Percentiles rank a stretch among this genome's conserved stretches.
Evolutionary conservation across 2,888 invertebrate genomes (phyloP).

Genomic region (Watsonalla cultraria): DNA sequence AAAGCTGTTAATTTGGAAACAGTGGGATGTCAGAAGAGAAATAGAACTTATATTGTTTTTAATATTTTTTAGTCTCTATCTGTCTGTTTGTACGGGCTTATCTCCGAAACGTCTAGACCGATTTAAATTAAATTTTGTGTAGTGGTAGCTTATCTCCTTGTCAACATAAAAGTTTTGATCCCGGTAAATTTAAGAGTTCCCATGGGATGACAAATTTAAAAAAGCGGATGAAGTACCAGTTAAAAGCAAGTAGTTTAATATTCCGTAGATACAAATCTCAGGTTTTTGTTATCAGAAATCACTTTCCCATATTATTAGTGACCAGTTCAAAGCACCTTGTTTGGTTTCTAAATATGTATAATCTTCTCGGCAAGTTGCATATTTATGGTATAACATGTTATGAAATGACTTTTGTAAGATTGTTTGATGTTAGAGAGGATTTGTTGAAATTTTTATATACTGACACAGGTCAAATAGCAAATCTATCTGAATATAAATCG

Average conservation of each 20-base stretch:
- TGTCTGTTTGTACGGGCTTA: no score
- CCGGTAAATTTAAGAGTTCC: no score
- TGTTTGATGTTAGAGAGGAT: not conserved
- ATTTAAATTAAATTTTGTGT: no score
- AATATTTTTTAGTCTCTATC: no score
- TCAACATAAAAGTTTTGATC: no score
- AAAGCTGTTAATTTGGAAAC: no score
- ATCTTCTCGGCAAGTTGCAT: not conserved
- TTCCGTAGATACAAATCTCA: not conserved
- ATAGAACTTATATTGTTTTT: no score
- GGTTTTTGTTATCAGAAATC: constrained; percentile 6
- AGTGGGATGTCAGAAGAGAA: no score
- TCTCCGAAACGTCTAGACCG: no score
- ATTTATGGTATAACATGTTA: not conserved
- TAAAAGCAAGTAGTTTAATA: not conserved
- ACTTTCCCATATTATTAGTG: not conserved
- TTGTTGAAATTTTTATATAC: not conserved
- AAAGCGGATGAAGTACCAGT: not conserved
- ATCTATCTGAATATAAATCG: no score
- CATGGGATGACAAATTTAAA: not conserved
- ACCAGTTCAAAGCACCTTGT: not conserved
- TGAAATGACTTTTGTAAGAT: not conserved
- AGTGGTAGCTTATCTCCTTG: no score
- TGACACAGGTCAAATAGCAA: not conserved
- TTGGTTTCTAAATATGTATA: not conserved